A percentile compares a stretch with the other conserved stretches of the same genome.
phyloP scores from a whole-genome alignment of 2,113 vertebrate genomes.

The Macquaria australasica region DNA sequence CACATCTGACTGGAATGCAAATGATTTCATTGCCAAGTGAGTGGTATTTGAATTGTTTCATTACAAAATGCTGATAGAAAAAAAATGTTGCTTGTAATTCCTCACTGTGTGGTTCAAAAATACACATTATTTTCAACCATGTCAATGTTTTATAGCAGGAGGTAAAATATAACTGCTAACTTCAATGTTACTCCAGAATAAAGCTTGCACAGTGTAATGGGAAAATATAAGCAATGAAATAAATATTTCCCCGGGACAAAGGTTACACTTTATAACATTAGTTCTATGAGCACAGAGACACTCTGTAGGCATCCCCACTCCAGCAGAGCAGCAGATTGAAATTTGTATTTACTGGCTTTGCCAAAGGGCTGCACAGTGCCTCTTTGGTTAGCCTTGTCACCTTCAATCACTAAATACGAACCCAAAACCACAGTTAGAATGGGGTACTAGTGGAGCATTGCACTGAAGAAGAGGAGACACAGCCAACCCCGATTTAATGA shows the following conservation, averaged over 20 bases:
- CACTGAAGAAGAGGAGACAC: background rate
- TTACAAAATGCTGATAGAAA: constrained; percentile 19
- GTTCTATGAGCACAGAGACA: background rate
- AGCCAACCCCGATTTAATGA: background rate
- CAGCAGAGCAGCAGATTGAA: background rate
- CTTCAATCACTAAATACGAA: background rate
- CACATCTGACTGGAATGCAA: constrained; percentile 42
- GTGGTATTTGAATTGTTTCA: constrained; percentile 46
- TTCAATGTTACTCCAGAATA: background rate
- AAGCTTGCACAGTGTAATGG: background rate
- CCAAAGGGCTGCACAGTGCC: background rate
- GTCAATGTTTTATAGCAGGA: constrained; percentile 1
- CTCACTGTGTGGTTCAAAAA: constrained; percentile 13
- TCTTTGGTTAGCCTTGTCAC: constrained; percentile 21
- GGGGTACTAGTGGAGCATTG: background rate
- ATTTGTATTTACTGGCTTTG: background rate
- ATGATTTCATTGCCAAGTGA: constrained; percentile 32
- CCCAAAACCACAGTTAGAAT: background rate
- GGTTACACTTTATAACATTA: background rate
- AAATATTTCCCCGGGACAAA: background rate
- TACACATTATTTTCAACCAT: constrained; percentile 5
- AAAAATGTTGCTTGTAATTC: constrained; percentile 16
- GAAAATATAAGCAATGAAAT: background rate
- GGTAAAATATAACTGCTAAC: constrained; percentile 14
- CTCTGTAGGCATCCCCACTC: background rate